Conservation (phyloP, 2,797 vertebrate genomes). For the Squalus acanthias region DNA sequence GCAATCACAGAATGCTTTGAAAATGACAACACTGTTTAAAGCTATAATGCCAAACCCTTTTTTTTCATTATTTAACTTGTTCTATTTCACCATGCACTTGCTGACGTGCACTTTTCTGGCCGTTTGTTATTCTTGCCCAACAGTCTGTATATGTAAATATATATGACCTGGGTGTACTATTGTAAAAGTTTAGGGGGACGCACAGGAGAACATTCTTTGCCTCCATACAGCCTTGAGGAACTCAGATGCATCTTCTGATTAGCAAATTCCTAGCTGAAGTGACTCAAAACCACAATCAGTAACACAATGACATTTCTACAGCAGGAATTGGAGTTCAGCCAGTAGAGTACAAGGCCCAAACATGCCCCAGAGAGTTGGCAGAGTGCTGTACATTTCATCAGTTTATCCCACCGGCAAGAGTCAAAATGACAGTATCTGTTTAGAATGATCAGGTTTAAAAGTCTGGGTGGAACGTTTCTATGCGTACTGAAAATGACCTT, state of each 20-base stretch:
- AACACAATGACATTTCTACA: conserved; percentile 39
- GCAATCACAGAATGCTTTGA: neutral
- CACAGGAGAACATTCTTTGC: neutral
- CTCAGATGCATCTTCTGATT: conserved; percentile 38
- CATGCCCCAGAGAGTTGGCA: conserved; percentile 33
- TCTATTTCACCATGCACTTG: neutral
- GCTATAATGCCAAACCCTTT: neutral
- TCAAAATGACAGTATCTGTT: conserved; percentile 40
- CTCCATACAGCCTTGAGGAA: conserved; percentile 13
- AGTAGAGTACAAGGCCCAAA: conserved; percentile 25
- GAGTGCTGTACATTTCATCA: conserved; percentile 32
- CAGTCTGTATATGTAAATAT: neutral
- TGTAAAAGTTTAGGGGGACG: neutral
- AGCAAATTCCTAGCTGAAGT: conserved; percentile 38
- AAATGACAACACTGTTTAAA: neutral
- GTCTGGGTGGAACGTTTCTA: conserved; percentile 35
- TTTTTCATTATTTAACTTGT: neutral
- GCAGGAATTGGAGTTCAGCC: conserved; percentile 34
- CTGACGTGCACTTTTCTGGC: neutral
- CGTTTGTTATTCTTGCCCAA: neutral
- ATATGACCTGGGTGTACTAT: neutral
- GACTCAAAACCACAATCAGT: conserved; percentile 37
- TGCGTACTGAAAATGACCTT: conserved; percentile 40
- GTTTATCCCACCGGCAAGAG: conserved; percentile 36
- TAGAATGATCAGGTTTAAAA: conserved; percentile 36